phyloP scores from a whole-genome alignment of 2,797 vertebrate genomes.

The Platyrinchus mystaceus region DNA sequence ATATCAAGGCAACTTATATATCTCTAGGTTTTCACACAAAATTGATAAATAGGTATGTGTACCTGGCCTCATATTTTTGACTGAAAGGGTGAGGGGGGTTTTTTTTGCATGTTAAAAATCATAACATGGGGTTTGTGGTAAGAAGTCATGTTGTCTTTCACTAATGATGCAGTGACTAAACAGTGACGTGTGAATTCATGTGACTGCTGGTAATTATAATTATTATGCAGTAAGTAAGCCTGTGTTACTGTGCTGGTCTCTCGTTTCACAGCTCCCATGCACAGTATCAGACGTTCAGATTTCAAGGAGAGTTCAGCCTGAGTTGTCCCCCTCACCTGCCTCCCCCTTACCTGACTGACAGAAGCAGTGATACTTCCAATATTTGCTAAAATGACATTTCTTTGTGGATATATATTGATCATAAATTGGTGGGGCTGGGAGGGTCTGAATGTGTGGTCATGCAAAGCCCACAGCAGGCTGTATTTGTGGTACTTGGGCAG shows the following conservation, averaged over 20 bases:
- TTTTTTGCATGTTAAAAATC: neutral
- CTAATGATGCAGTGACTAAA: neutral
- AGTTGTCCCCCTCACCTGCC: neutral
- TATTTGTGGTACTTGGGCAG: neutral
- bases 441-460: neutral
- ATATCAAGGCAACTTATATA: neutral
- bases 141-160: neutral
- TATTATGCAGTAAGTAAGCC: neutral
- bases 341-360: neutral
- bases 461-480: neutral
- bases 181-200: neutral
- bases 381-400: neutral
- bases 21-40: neutral
- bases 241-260: neutral
- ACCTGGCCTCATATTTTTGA: neutral
- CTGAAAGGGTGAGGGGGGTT: neutral
- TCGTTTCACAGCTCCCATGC: neutral
- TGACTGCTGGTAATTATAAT: constrained; percentile 1
- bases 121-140: neutral
- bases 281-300: neutral
- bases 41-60: neutral
- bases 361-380: neutral
- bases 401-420: neutral
- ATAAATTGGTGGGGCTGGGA: neutral
- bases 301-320: neutral